A percentile compares a stretch with the other conserved stretches of the same genome.
These are phyloP conservation scores for Acanthisitta chloris DNA, from an alignment of 2,113 vertebrate species.

Conservation along the genomic window DNA sequence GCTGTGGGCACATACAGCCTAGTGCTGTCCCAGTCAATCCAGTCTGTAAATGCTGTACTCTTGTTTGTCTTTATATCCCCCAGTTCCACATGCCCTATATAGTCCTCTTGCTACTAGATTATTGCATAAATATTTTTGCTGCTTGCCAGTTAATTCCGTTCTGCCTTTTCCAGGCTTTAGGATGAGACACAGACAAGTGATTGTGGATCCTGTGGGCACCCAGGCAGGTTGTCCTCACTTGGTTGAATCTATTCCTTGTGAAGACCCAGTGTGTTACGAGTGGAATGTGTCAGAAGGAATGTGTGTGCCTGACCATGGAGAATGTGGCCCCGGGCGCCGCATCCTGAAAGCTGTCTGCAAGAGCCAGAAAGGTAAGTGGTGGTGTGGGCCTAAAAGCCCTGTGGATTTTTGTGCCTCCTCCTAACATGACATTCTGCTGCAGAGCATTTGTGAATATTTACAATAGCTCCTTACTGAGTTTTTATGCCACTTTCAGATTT, in stretches of 20 bases:
- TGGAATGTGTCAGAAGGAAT: constrained; percentile 78
- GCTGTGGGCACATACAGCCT: background rate
- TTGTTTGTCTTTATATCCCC: background rate
- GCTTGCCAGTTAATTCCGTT: background rate
- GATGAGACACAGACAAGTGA: constrained; percentile 81
- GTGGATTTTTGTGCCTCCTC: background rate
- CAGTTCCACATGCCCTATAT: background rate
- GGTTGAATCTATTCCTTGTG: constrained; percentile 87
- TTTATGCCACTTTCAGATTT: background rate
- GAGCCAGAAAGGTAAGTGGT: constrained; percentile 77
- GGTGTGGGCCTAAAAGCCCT: background rate
- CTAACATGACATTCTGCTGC: background rate
- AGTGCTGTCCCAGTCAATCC: background rate
- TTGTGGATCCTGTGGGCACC: constrained; percentile 71
- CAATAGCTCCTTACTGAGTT: background rate
- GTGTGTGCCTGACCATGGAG: constrained; percentile 75
- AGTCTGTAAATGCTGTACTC: background rate
- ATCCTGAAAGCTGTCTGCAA: constrained; percentile 77
- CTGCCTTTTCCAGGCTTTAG: constrained; percentile 79
- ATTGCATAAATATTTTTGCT: background rate
- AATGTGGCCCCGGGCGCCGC: constrained; percentile 83
- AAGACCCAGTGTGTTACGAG: constrained; percentile 82
- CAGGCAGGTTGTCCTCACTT: constrained; percentile 81
- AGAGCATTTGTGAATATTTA: background rate
- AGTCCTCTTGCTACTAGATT: background rate